phyloP scores from a whole-genome alignment of 2,797 vertebrate genomes.

The Sphaeramia orbicularis region DNA sequence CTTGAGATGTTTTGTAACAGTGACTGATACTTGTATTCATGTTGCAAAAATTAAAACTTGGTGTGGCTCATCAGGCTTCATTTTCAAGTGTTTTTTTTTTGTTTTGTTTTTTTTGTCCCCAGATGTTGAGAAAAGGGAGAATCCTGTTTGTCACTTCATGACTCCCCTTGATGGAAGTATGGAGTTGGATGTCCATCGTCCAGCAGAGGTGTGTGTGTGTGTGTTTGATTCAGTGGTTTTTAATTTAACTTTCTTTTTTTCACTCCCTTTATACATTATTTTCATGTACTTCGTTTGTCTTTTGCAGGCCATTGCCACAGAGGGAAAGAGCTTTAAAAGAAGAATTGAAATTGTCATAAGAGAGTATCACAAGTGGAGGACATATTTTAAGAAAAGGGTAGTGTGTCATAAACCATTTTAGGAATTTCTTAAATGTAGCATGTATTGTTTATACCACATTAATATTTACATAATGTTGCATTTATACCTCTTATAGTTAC shows the following conservation, averaged over 20 bases:
- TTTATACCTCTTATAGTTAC: conserved; percentile 84
- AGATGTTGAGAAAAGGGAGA: conserved; percentile 96
- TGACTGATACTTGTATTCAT: conserved; percentile 8
- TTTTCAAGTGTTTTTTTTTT: background rate
- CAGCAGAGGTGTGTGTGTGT: conserved; percentile 86
- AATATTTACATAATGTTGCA: conserved; percentile 4
- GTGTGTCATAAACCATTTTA: background rate
- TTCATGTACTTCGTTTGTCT: conserved; percentile 22
- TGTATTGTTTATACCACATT: conserved; percentile 17
- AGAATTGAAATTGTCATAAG: conserved; percentile 97
- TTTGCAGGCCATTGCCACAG: conserved; percentile 89
- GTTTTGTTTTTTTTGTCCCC: conserved; percentile 35
- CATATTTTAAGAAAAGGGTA: conserved; percentile 99
- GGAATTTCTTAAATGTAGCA: background rate
- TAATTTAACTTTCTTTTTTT: conserved; percentile 21
- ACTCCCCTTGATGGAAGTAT: conserved; percentile 94
- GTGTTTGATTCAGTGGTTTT: background rate
- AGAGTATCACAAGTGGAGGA: conserved; percentile 99
- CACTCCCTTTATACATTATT: conserved; percentile 11
- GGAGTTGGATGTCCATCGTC: conserved; percentile 90
- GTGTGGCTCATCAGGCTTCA: background rate
- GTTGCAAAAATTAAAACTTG: conserved; percentile 24
- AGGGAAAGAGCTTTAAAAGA: conserved; percentile 95
- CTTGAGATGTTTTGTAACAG: background rate
- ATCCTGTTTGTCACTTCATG: conserved; percentile 97